phyloP scores from a whole-genome alignment of 2,888 invertebrate species.

The Scaptomyza caliginosa region DNA sequence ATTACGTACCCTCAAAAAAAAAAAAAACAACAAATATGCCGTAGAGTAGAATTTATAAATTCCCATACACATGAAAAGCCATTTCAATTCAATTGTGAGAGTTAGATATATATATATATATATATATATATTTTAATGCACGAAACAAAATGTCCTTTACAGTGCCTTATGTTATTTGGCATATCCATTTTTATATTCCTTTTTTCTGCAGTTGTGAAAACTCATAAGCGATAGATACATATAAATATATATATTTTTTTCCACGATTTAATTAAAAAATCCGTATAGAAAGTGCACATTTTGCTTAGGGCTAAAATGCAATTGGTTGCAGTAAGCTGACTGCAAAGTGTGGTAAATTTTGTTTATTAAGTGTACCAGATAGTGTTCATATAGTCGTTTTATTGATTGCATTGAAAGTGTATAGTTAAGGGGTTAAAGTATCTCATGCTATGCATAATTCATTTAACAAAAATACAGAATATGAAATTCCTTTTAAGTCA shows the following conservation, averaged over 20 bases:
- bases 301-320: background rate
- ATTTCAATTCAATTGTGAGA: constrained; percentile 60
- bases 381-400: background rate
- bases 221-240: constrained; percentile 9
- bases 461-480: background rate
- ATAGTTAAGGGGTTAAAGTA: no score
- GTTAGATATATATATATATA: constrained; percentile 19
- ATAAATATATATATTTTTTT: background rate
- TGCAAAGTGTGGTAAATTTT: constrained; percentile 8
- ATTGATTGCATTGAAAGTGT: background rate
- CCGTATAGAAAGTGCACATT: constrained; percentile 15
- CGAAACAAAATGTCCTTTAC: constrained; percentile 42
- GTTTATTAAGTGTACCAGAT: constrained; percentile 7
- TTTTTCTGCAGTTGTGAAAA: constrained; percentile 6
- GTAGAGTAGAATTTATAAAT: constrained; percentile 8
- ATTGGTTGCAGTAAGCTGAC: constrained; percentile 8
- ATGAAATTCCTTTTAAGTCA: background rate
- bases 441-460: background rate
- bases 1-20: constrained; percentile 47
- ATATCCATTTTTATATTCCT: constrained; percentile 1
- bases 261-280: constrained; percentile 57
- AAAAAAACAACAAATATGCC: background rate
- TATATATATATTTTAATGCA: constrained; percentile 12
- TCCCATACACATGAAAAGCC: constrained; percentile 31
- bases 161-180: constrained; percentile 4